phyloP scores from a whole-genome alignment of 1,140 invertebrate species.

The Formica selysi region DNA sequence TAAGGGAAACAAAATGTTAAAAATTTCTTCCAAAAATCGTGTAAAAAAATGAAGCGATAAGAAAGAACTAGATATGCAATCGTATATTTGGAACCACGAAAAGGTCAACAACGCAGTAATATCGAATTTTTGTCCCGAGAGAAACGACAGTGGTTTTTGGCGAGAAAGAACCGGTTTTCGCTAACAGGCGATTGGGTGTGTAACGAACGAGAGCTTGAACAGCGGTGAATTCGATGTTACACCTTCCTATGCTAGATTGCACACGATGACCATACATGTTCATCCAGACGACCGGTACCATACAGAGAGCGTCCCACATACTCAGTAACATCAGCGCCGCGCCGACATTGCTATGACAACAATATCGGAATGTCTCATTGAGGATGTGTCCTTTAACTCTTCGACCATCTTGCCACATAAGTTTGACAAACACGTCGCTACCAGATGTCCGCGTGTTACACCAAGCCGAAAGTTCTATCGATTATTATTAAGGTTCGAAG shows the following conservation, averaged over 20 bases:
- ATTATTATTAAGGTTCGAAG: no score
- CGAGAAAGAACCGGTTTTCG: constrained; percentile 62
- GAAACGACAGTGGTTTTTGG: not conserved
- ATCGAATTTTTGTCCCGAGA: constrained; percentile 31
- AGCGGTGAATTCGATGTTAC: constrained; percentile 61
- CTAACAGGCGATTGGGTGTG: not conserved
- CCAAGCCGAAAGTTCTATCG: not conserved
- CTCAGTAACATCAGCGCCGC: constrained; percentile 48
- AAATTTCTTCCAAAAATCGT: not conserved
- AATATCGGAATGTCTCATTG: constrained; percentile 80
- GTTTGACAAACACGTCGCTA: constrained; percentile 12
- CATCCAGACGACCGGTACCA: constrained; percentile 74
- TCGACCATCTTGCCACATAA: constrained; percentile 37
- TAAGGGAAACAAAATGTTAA: not conserved
- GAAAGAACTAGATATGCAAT: not conserved
- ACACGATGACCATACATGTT: constrained; percentile 77
- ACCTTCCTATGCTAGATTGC: constrained; percentile 52
- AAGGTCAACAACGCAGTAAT: not conserved
- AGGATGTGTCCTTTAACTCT: constrained; percentile 75
- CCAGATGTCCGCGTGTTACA: not conserved
- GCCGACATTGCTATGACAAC: constrained; percentile 69
- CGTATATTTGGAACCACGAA: no score
- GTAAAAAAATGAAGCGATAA: not conserved
- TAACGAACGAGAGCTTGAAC: constrained; percentile 55
- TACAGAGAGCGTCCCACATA: constrained; percentile 80